phyloP scores from a whole-genome alignment of 2,113 vertebrate genomes.

The Beaufortia kweichowensis region DNA sequence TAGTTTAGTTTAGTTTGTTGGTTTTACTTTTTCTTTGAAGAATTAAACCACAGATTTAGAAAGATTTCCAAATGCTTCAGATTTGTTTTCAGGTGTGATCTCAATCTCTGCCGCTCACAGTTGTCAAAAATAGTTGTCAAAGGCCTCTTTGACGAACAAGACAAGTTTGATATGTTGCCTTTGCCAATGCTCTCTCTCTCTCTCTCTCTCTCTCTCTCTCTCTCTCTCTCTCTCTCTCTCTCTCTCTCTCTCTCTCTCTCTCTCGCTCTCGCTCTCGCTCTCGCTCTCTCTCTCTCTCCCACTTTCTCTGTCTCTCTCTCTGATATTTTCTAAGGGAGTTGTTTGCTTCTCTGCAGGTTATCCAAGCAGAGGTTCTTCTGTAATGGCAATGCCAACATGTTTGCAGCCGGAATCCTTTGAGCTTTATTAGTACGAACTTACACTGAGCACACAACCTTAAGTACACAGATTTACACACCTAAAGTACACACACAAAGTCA shows the following conservation, averaged over 20 bases:
- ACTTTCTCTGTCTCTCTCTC: neutral
- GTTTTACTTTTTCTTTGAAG: neutral
- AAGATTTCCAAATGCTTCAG: neutral
- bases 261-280: too few species aligned
- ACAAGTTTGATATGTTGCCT: neutral
- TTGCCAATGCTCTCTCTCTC: neutral
- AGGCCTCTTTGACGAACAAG: neutral
- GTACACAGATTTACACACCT: neutral
- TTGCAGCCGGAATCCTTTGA: slow-evolving; percentile 53
- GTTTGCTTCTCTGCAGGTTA: slow-evolving; percentile 31
- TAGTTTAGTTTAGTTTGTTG: neutral
- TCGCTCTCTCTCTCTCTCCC: neutral
- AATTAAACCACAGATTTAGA: neutral
- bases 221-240: neutral
- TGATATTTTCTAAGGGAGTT: slow-evolving; percentile 22
- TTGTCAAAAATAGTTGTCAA: neutral
- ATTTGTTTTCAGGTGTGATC: neutral
- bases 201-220: too few species aligned
- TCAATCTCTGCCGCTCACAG: neutral
- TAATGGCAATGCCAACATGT: slow-evolving; percentile 47
- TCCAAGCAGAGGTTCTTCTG: slow-evolving; percentile 43
- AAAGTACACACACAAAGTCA: slow-evolving; percentile 19
- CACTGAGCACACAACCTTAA: slow-evolving; percentile 20
- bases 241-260: too few species aligned
- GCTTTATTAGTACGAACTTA: slow-evolving; percentile 51